Evolutionary conservation across 1,140 invertebrate genomes (phyloP).

Genomic region (Argopecten irradians): DNA sequence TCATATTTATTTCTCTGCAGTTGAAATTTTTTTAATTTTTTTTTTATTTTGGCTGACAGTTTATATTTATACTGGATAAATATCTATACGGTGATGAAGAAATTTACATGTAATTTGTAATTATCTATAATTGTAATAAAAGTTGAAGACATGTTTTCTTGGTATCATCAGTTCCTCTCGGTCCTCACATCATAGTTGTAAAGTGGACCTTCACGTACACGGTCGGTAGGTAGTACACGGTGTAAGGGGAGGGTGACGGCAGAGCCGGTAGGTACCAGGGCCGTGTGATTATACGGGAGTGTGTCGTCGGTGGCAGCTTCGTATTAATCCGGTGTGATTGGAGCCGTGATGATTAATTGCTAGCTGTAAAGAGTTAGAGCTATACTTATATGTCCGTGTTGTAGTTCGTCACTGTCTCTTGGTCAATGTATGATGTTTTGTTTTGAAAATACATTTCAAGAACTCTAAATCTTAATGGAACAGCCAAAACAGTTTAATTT

Average conservation of each 20-base stretch:
- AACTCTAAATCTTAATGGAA: neutral
- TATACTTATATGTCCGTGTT: neutral
- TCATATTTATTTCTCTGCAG: too few relatives aligned
- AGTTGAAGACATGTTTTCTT: too few relatives aligned
- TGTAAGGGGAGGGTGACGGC: neutral
- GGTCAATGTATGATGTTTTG: neutral
- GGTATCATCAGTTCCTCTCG: constrained; percentile 3
- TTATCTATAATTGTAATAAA: too few relatives aligned
- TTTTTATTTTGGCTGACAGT: too few relatives aligned
- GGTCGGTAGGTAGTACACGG: neutral
- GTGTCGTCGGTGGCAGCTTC: neutral
- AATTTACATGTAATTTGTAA: too few relatives aligned
- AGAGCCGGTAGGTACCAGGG: too few relatives aligned
- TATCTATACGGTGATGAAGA: too few relatives aligned
- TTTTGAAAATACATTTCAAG: neutral
- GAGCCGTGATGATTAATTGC: constrained; percentile 4
- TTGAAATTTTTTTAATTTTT: too few relatives aligned
- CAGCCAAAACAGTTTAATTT: too few relatives aligned
- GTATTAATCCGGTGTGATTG: constrained; percentile 19
- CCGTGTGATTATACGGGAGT: too few relatives aligned
- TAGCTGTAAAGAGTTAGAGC: neutral
- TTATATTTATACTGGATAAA: too few relatives aligned
- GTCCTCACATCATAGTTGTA: neutral
- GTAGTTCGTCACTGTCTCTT: neutral
- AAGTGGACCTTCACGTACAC: neutral